Conservation (phyloP, 2,113 vertebrate genomes). For the Megaceryle maxima region DNA sequence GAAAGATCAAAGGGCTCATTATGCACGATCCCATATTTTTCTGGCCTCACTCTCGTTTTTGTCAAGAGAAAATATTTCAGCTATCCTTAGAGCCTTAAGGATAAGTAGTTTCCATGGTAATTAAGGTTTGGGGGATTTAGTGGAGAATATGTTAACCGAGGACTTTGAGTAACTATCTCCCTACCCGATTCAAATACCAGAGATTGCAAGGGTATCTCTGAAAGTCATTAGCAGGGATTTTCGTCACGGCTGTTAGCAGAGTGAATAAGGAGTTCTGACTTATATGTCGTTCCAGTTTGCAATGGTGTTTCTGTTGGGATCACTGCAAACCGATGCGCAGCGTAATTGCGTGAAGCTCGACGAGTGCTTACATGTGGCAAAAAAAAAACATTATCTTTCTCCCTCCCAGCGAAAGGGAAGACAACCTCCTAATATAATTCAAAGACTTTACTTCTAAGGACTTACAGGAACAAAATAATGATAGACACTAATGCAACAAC, state of each 20-base stretch:
- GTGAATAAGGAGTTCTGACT: neutral
- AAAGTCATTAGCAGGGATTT: neutral
- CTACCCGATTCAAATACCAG: neutral
- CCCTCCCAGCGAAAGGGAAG: neutral
- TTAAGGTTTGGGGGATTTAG: neutral
- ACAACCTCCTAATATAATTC: neutral
- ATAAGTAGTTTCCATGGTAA: slow-evolving; percentile 49
- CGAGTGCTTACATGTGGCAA: neutral
- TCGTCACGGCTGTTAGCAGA: neutral
- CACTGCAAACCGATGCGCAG: neutral
- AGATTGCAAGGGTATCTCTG: neutral
- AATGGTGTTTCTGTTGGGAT: neutral
- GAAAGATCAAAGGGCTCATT: slow-evolving; percentile 19
- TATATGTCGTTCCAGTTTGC: neutral
- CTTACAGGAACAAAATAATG: slow-evolving; percentile 7
- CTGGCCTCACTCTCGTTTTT: neutral
- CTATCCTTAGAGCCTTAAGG: neutral
- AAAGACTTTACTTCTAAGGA: neutral
- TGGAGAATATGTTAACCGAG: neutral
- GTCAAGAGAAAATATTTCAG: slow-evolving; percentile 17
- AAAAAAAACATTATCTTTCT: neutral
- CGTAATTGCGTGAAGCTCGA: neutral
- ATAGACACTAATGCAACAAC: neutral
- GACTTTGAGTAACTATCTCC: neutral
- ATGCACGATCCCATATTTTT: neutral